These are phyloP conservation scores for Periophthalmodon schlosseri DNA, from an alignment of 2,113 vertebrate genomes.

Conservation along the genomic window DNA sequence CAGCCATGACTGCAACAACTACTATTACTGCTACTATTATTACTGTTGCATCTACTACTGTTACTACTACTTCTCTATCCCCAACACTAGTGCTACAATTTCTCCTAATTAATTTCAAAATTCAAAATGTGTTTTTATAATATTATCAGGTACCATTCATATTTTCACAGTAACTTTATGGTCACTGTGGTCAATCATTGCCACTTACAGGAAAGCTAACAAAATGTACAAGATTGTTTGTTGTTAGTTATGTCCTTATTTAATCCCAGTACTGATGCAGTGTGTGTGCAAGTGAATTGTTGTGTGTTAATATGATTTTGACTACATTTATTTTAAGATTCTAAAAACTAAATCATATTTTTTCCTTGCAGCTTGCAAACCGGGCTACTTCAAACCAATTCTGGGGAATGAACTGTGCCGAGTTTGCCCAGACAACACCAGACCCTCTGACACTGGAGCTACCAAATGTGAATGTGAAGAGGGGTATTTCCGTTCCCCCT, in stretches of 20 bases:
- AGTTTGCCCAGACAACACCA: constrained; percentile 83
- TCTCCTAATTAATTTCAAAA: too few relatives aligned
- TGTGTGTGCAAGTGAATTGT: background rate
- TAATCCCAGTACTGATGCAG: background rate
- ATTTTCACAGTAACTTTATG: too few relatives aligned
- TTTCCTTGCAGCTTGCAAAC: constrained; percentile 79
- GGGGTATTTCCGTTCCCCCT: constrained; percentile 81
- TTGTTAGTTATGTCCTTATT: too few relatives aligned
- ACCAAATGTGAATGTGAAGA: constrained; percentile 82
- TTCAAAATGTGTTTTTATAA: too few relatives aligned
- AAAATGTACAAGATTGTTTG: background rate
- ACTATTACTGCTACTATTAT: background rate
- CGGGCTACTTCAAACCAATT: constrained; percentile 85
- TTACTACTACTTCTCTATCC: constrained; percentile 5
- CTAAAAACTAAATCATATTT: constrained; percentile 17
- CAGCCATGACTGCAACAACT: constrained; percentile 83
- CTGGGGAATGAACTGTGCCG: constrained; percentile 73
- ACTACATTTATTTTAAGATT: background rate
- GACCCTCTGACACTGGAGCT: constrained; percentile 72
- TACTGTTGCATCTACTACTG: background rate
- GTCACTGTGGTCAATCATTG: too few relatives aligned
- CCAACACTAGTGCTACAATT: too few relatives aligned
- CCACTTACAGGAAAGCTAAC: too few relatives aligned
- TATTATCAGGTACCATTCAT: too few relatives aligned
- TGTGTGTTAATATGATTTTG: background rate